These are phyloP conservation scores for Heliconius ismenius DNA, from an alignment of 2,888 invertebrate species.

Conservation along the genomic window DNA sequence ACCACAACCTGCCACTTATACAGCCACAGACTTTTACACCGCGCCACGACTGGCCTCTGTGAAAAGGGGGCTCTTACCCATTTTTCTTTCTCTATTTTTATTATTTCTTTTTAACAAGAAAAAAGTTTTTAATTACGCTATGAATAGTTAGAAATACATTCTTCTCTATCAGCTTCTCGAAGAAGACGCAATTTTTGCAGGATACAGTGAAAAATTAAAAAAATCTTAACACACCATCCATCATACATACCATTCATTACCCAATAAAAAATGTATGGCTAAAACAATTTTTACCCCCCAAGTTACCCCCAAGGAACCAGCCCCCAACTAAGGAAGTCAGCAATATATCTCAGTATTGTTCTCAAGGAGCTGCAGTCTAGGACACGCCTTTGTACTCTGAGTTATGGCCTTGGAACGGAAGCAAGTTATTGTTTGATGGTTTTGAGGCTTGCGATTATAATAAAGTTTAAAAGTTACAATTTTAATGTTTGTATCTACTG, in stretches of 20 bases:
- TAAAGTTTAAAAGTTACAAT: conserved; percentile 36
- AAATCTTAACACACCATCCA: no score
- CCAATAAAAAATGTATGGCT: conserved; percentile 1
- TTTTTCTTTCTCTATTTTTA: no score
- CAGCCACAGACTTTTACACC: no score
- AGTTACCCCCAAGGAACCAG: background rate
- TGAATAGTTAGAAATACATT: no score
- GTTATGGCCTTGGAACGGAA: conserved; percentile 61
- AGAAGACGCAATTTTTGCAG: no score
- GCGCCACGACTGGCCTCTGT: no score
- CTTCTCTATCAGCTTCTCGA: no score
- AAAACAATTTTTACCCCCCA: conserved; percentile 58
- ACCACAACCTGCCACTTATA: no score
- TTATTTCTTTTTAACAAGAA: no score
- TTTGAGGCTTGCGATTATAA: conserved; percentile 48
- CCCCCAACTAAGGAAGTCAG: conserved; percentile 57
- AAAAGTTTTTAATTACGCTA: no score
- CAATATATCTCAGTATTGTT: conserved; percentile 68
- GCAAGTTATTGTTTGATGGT: conserved; percentile 63
- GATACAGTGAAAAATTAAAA: no score
- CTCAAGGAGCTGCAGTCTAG: conserved; percentile 58
- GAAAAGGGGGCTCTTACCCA: no score
- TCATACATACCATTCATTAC: background rate
- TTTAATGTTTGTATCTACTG: background rate
- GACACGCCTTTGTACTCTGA: conserved; percentile 60